Base-by-base conservation (phyloP, 2,888 invertebrate genomes). In the Branchellion lobata region DNA sequence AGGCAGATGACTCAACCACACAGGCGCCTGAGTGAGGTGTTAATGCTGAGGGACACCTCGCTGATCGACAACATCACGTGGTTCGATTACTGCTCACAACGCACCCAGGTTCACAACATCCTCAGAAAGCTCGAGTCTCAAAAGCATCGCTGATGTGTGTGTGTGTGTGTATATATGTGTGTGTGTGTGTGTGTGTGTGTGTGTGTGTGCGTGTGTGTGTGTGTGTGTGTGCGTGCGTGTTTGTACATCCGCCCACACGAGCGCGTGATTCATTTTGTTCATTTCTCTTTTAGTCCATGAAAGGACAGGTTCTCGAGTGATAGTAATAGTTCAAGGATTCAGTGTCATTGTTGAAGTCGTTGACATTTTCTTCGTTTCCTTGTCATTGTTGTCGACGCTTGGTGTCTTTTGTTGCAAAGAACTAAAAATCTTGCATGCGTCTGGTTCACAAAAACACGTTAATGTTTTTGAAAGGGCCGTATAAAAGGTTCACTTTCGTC, bases 11-110 rank as follows among this genome's bases (percentile, higher is more conserved):
- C n/a, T 8, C 40, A 5, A 40, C 40, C 80, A 89, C 90, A 36
- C 89, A 95, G 94, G 91, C 92, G 92, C 88, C 76, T 87, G 78
- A 85, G 93, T 80, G 95, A 95, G 89, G 91, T 93, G 87, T 88
- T 95, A 81, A 91, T 95, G 89, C 89, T 95, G 81, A 90, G 95
- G 82, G 95, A 95, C 86, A 94, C 94, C 57, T 94, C 94, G 0
- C 88, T 94, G 80, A 95, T 95, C 86, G 95, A 95, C 34, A 95
- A 95, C 87, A 93, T 95, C 27, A 87, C 95, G 83, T 95, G 94
- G 94, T 95, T 95, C 87, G 95, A 95, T 87, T 95, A 95, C 87
- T 94, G 94, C 34, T 93, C 93, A 83, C 92, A 93, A 24, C 80
- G 83, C 34, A 81, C 68, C 11, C 83, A 83, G 68, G 81, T 81